Evolutionary conservation across 2,888 invertebrate genomes (phyloP).

Genomic region (Eudasyphora cyanicolor): DNA sequence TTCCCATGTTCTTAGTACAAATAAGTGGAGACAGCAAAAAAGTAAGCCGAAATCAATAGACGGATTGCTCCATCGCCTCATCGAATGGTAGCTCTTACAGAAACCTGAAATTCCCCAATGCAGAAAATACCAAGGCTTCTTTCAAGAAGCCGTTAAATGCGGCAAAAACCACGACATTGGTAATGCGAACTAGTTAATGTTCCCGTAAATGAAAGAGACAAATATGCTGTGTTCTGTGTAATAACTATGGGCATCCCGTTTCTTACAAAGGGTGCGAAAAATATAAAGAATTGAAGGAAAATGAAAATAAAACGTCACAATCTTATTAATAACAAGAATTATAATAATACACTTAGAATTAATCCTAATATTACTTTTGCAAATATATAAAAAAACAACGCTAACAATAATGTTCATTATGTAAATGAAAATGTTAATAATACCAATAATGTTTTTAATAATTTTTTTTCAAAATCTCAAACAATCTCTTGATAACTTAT

Average conservation of each 20-base stretch:
- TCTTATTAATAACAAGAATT: neutral
- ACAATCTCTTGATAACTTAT: slow-evolving; percentile 32
- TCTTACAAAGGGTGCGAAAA: neutral
- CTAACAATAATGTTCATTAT: neutral
- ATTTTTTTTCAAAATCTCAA: slow-evolving; percentile 24
- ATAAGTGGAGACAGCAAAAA: too few relatives aligned
- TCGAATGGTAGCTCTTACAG: slow-evolving; percentile 36
- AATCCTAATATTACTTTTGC: slow-evolving; percentile 37
- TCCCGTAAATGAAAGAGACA: slow-evolving; percentile 23
- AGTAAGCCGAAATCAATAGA: slow-evolving; percentile 48
- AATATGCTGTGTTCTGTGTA: slow-evolving; percentile 17
- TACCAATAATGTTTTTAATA: neutral
- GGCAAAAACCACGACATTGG: slow-evolving; percentile 21
- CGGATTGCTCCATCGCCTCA: slow-evolving; percentile 13
- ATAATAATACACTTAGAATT: neutral
- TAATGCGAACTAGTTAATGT: neutral
- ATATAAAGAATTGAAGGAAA: slow-evolving; percentile 25
- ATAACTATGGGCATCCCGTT: neutral
- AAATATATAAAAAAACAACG: neutral
- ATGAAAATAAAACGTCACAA: slow-evolving; percentile 18
- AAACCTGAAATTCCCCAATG: slow-evolving; percentile 1
- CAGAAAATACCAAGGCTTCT: too few relatives aligned
- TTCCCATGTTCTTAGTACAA: too few relatives aligned
- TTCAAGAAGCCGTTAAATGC: slow-evolving; percentile 51
- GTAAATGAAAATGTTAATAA: neutral